Base-by-base conservation (phyloP, 1,140 invertebrate species). In the Parasteatoda tepidariorum region DNA sequence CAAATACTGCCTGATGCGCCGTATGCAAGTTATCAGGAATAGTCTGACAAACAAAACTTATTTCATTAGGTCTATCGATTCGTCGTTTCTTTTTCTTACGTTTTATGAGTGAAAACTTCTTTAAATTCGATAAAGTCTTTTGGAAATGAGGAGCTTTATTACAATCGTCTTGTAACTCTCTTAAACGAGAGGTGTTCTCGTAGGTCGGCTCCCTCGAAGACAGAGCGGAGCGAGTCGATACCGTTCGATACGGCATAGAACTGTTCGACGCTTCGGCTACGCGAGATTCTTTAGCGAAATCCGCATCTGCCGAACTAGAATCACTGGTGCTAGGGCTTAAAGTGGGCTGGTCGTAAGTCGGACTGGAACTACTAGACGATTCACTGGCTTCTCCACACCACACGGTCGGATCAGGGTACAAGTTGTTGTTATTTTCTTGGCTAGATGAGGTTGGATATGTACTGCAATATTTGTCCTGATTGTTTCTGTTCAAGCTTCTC, bases 281-380 rank as follows among this genome's bases (percentile, higher is more conserved):
- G 3, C 33, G 67, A 24, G 66, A 34, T 59, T 62, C 54, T 4
- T 54, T 67, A 31, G 26, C 9, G 54, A 86, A 86, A 9, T 85
- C 75, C n/a, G 78, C 83, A 81, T 86, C 85, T 2, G 75, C 61
- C 33, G 85, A 86, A 81, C 86, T 86, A 2, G 86, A 86, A 73
- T 86, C 85, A 79, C 86, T 86, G 24, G 84, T 86, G 6, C 85
- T 83, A 24, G 85, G 85, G 78, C 86, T 86, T 18, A 70, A 24
- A 33, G 85, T 86, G 24, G 68, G 76, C 18, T 83, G 85, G 33
- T 86, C 85, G 48, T 85, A 86, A 24, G 83, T 86, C 11, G 85
- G 86, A 64, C 73, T 85, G 18, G 86, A 86, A 59, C 84, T 85
- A 22, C 71, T 84, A 13, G 86, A 85, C 15, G 85, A 78, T 34